These are phyloP conservation scores for Octonoba sinensis DNA, from an alignment of 2,888 invertebrate species.

Conservation along the genomic window DNA sequence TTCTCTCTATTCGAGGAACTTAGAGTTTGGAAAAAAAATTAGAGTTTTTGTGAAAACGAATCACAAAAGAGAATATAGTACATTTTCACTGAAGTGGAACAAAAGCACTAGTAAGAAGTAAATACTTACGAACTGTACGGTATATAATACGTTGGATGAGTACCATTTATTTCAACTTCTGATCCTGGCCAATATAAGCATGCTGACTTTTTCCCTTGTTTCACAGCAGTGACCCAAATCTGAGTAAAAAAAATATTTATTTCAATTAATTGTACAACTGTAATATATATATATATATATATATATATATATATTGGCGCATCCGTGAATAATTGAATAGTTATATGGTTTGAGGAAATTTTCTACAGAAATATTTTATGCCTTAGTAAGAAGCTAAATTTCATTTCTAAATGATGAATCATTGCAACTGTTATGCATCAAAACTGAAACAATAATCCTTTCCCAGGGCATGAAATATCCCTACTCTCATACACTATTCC, in stretches of 20 bases:
- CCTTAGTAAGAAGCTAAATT: too few species aligned
- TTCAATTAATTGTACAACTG: not conserved
- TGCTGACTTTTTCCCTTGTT: slow-evolving; percentile 67
- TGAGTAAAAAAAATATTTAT: slow-evolving; percentile 51
- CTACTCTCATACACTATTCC: too few species aligned
- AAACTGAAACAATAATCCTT: too few species aligned
- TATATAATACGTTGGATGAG: slow-evolving; percentile 66
- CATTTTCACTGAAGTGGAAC: not conserved
- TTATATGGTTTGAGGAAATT: too few species aligned
- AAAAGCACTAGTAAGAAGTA: not conserved
- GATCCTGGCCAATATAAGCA: slow-evolving; percentile 68
- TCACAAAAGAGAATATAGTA: not conserved
- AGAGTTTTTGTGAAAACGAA: too few species aligned
- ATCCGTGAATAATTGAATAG: not conserved
- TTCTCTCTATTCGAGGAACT: too few species aligned
- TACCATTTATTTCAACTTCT: slow-evolving; percentile 68
- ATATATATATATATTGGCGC: not conserved
- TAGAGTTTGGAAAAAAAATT: too few species aligned
- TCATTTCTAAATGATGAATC: not conserved
- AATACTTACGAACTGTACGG: slow-evolving; percentile 60
- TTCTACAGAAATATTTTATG: too few species aligned
- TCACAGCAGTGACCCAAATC: slow-evolving; percentile 67
- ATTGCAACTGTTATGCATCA: too few species aligned
- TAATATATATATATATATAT: not conserved
- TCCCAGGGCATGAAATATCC: too few species aligned